Base-by-base conservation (phyloP, 1,140 invertebrate species). In the Augochlora pura region DNA sequence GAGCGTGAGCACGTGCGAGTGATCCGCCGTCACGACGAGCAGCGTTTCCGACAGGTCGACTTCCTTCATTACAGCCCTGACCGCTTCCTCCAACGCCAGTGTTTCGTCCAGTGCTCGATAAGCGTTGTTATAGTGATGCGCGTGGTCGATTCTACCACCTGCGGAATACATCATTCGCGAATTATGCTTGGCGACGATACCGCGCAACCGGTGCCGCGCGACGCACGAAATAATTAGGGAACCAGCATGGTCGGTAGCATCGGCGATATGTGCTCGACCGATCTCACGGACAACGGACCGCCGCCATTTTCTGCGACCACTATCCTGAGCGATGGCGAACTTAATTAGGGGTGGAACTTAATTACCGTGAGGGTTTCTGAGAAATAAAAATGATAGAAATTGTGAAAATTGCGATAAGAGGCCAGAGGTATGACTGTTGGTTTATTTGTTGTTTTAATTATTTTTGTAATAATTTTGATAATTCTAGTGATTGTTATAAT, bases 61-160 rank as follows among this genome's bases (percentile, higher is more conserved):
- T 87, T 96, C 91, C 14, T 94, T 93, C 75, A 96, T 88, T 0
- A 96, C 96, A 14, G 93, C 94, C 85, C 95, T 91, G 12, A 97
- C 94, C 0, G 97, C 96, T 57, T 95, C 94, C 66, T 97, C 96
- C 70, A 97, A 93, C 59, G 96, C 96, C 2, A 96, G 93, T 0
- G 96, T 97, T 90, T 97, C 97, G 87, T 97, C 96, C 7, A 97
- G 89, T 0, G 97, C 96, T 78, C 96, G 93, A 67, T 95, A 95
- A 2, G 96, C 96, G 85, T 96, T 96, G 84, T 96, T 96, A 84
- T 95, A 95, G 85, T 98, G 97, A 91, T 98, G 97, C 5, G 96
- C 97, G 88, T 96, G 96, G 87, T 98, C 97, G 77, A 98, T 98
- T 86, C 96, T 94, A 4, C 96, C 97, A 78, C 97, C 96, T 96